These are phyloP conservation scores for Burhinus oedicnemus DNA, from an alignment of 2,113 vertebrate species.

Conservation along the genomic window DNA sequence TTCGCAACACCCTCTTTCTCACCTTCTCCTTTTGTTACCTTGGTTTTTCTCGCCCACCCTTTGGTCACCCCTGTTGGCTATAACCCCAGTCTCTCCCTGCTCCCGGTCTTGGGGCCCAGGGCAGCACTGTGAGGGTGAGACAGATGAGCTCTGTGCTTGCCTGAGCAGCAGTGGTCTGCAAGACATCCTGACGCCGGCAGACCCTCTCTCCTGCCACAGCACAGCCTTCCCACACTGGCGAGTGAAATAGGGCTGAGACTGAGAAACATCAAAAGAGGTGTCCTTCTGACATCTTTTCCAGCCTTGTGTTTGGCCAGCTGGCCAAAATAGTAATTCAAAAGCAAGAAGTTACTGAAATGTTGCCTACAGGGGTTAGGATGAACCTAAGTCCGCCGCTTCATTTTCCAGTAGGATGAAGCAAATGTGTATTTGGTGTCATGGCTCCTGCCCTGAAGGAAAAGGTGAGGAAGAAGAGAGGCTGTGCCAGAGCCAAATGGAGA, in stretches of 20 bases:
- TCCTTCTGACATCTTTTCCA: neutral
- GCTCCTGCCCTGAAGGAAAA: neutral
- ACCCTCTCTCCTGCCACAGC: neutral
- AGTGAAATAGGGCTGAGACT: rapidly evolving
- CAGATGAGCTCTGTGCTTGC: neutral
- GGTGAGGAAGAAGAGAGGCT: neutral
- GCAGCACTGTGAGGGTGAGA: neutral
- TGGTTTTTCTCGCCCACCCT: neutral
- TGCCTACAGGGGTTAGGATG: neutral
- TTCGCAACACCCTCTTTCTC: neutral
- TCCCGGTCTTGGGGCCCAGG: neutral
- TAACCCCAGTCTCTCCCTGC: rapidly evolving
- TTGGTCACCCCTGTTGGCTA: neutral
- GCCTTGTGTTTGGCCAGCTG: neutral
- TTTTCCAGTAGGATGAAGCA: neutral
- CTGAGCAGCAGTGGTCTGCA: neutral
- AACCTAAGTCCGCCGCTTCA: neutral
- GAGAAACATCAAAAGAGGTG: neutral
- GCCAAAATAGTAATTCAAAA: neutral
- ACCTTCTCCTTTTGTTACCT: neutral
- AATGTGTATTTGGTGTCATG: rapidly evolving
- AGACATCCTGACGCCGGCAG: neutral
- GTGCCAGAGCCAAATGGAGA: neutral
- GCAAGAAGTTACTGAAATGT: neutral
- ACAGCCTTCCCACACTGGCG: neutral